phyloP scores from a whole-genome alignment of 2,888 invertebrate species.

The Cheilosia pagana region DNA sequence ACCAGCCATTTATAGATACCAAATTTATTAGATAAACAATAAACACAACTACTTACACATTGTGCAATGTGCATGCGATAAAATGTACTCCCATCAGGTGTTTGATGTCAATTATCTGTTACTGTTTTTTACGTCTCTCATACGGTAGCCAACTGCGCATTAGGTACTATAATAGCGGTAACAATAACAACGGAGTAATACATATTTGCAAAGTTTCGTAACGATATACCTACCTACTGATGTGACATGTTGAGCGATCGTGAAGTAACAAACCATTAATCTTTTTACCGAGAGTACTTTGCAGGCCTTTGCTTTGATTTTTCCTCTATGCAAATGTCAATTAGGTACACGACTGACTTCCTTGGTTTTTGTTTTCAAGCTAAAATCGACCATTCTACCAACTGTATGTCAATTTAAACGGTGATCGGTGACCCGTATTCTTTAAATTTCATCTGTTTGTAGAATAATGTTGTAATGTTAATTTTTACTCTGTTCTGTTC shows the following conservation, averaged over 20 bases:
- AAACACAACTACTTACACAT: too few species aligned
- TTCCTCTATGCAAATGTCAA: too few species aligned
- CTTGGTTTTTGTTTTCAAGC: too few species aligned
- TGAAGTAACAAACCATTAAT: not conserved
- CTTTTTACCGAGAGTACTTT: not conserved
- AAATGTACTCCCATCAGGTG: not conserved
- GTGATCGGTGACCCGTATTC: too few species aligned
- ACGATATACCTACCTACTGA: not conserved
- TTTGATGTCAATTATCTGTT: not conserved
- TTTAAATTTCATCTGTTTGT: too few species aligned
- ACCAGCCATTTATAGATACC: too few species aligned
- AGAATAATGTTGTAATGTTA: too few species aligned
- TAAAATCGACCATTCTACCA: not conserved
- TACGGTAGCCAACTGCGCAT: not conserved
- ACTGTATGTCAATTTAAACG: not conserved
- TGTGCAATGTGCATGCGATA: not conserved
- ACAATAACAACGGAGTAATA: not conserved
- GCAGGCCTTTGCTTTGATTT: not conserved
- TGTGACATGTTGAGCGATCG: not conserved
- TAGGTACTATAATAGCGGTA: not conserved
- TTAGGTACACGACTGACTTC: too few species aligned
- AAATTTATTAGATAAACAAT: too few species aligned
- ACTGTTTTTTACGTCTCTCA: not conserved
- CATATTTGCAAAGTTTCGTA: slow-evolving; percentile 5
- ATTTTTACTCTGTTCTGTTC: too few species aligned